phyloP scores from a whole-genome alignment of 2,113 vertebrate species.

The Symphodus melops region DNA sequence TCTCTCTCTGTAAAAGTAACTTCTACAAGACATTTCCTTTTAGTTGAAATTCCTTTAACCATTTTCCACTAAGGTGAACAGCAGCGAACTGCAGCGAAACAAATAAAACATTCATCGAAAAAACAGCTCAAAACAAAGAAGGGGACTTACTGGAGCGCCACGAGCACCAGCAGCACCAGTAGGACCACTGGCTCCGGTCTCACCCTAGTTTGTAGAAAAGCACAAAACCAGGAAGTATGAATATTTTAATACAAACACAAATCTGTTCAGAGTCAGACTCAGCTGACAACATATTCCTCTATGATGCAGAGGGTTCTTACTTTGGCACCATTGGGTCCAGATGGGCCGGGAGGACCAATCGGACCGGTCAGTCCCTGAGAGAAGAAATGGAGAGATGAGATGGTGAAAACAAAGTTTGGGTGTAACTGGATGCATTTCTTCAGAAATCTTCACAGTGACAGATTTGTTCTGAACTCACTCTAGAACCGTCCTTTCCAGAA shows the following conservation, averaged over 20 bases:
- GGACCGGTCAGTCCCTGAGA: conserved; percentile 94
- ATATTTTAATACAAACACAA: not conserved
- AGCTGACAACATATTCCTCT: not conserved
- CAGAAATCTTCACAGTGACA: not conserved
- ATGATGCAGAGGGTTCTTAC: conserved; percentile 74
- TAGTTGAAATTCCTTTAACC: too few species aligned
- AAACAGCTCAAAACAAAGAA: not conserved
- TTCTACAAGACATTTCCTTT: not conserved
- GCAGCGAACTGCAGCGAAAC: not conserved
- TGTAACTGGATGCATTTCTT: too few species aligned
- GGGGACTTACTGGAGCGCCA: conserved; percentile 91
- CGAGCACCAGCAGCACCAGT: conserved; percentile 88
- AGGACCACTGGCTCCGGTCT: conserved; percentile 89
- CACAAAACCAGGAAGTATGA: not conserved
- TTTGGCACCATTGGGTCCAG: conserved; percentile 95
- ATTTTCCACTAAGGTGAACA: not conserved
- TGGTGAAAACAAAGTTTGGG: not conserved
- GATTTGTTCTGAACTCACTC: conserved; percentile 84
- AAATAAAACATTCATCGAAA: not conserved
- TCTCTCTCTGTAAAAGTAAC: not conserved
- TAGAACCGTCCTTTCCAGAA: conserved; percentile 92
- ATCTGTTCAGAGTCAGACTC: not conserved
- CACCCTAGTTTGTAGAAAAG: conserved; percentile 84
- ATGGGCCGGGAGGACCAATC: conserved; percentile 93
- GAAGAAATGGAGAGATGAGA: not conserved